A percentile compares a stretch with the other conserved stretches of the same genome.
Conservation (phyloP, 2,888 invertebrate genomes). For the Pterobdella sp. region DNA sequence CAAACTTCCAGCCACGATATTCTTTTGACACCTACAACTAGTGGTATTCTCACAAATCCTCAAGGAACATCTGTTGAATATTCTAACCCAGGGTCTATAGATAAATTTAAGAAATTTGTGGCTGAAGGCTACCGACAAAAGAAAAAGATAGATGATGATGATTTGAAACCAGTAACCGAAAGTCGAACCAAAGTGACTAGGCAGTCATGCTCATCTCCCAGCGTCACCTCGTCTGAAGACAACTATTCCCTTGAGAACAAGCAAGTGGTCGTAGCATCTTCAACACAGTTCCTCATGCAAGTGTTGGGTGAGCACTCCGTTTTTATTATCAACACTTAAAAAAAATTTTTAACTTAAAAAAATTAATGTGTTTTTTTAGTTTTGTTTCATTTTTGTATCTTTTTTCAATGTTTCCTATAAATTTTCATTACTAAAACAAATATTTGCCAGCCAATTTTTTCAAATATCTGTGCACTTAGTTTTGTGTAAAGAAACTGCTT, state of each 20-base stretch:
- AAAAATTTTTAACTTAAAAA: no score
- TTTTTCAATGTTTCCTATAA: neutral
- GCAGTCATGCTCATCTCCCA: conserved; percentile 10
- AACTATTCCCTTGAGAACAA: neutral
- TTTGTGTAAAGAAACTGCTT: no score
- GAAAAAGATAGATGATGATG: neutral
- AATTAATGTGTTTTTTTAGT: neutral
- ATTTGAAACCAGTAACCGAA: neutral
- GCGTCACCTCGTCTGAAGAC: conserved; percentile 7
- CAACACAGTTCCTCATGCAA: conserved; percentile 5
- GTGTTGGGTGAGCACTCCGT: neutral
- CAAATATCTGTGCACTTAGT: no score
- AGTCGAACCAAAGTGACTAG: neutral
- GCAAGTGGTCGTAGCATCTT: neutral
- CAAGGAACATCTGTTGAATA: neutral
- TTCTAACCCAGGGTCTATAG: neutral
- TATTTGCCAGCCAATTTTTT: neutral
- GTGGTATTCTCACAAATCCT: neutral
- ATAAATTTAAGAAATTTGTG: neutral
- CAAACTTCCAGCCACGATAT: neutral
- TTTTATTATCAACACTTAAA: no score
- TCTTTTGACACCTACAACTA: neutral
- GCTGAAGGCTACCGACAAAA: conserved; percentile 9
- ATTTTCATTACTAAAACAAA: neutral
- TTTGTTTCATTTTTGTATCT: neutral